These are phyloP conservation scores for Bombyx mori DNA, from an alignment of 1,140 invertebrate genomes.

Conservation along the genomic window DNA sequence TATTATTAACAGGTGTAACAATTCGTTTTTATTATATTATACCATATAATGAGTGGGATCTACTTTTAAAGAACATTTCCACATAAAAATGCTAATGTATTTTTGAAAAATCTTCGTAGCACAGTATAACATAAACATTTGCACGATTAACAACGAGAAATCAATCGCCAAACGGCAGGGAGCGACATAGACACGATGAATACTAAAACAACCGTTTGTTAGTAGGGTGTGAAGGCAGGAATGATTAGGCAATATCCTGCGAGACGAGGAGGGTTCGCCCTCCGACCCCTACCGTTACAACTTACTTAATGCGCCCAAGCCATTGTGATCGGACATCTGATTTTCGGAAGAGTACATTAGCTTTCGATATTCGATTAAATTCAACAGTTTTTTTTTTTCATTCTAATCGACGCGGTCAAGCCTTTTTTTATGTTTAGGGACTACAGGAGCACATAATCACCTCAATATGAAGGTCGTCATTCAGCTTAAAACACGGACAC, in stretches of 20 bases:
- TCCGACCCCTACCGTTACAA: conserved; percentile 50
- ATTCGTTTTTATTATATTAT: neutral
- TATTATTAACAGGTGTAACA: neutral
- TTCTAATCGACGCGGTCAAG: too few relatives aligned
- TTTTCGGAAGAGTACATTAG: conserved; percentile 34
- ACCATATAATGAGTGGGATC: neutral
- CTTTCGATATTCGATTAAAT: conserved; percentile 22
- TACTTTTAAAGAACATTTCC: too few relatives aligned
- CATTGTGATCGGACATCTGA: conserved; percentile 57
- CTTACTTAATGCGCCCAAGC: conserved; percentile 56
- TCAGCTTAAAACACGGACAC: too few relatives aligned
- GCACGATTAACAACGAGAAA: conserved; percentile 41
- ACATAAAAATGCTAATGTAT: too few relatives aligned
- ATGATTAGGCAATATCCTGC: conserved; percentile 67
- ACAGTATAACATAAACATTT: conserved; percentile 23
- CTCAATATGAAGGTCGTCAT: too few relatives aligned
- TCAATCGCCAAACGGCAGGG: conserved; percentile 36
- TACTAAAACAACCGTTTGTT: conserved; percentile 65
- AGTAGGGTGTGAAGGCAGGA: conserved; percentile 56
- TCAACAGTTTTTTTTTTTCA: too few relatives aligned
- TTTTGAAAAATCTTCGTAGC: too few relatives aligned
- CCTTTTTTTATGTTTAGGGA: too few relatives aligned
- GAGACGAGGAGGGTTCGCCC: conserved; percentile 35
- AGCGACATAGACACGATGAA: conserved; percentile 46
- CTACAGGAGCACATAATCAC: too few relatives aligned